Base-by-base conservation (phyloP, 2,888 invertebrate species). In the Microdon myrmicae region DNA sequence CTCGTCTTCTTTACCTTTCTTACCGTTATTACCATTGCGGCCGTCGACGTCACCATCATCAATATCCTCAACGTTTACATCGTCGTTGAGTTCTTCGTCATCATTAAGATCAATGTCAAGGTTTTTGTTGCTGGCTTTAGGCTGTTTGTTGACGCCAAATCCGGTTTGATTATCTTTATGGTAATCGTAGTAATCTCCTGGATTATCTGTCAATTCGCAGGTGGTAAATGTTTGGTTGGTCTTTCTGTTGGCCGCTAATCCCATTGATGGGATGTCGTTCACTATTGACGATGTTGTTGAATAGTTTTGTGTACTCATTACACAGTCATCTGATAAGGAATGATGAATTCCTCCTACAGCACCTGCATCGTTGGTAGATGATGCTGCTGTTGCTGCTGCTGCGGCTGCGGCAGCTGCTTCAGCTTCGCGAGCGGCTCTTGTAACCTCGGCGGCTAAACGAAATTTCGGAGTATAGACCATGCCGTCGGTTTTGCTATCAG, bases 321-420 rank as follows among this genome's bases (percentile, higher is more conserved):
- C 71, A 3, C 67, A 69, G 14, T 69, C 41, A 3, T 47, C 56
- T 29, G 44, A 58, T 3, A 12, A 34, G 9, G n/a, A 13, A 16
- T 45, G 20, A 22, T 39, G 38, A 9, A 58, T 41, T 10, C 51
- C 43, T 6, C 51, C 55, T 12, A 10, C 14, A 34, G 43, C 47
- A 44, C 19, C 38, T 4, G 7, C 14, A 23, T 68, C 70, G 1
- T 68, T 61, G 9, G 55, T 48, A 9, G 71, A 67, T 4, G 73
- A 70, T 6, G 58, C 66, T 25, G 67, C 68, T n/a, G 72, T 71
- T 10, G 72, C 72, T 49, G 68, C 73, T 31, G 74, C 70, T 48
- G 60, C 68, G 22, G 67, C 58, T 13, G 60, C 47, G 43, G 71
- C 67, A 3, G 67, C 59, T 0, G 48, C 59, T 31, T 70, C 10